A percentile compares a stretch with the other conserved stretches of the same genome.
phyloP scores from a whole-genome alignment of 2,113 vertebrate species.

The Cranoglanis bouderius region DNA sequence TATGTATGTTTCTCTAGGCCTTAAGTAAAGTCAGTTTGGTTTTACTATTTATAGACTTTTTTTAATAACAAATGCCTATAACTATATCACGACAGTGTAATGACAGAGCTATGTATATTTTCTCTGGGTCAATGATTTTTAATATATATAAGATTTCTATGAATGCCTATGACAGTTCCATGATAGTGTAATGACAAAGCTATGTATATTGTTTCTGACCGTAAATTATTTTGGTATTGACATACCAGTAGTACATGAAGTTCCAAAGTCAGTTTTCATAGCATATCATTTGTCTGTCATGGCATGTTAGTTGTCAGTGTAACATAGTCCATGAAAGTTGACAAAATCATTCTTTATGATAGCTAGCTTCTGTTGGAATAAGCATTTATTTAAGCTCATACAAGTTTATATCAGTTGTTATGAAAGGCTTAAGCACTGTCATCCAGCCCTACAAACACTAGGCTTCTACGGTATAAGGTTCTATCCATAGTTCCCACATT shows the following conservation, averaged over 20 bases:
- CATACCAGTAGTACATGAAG: neutral
- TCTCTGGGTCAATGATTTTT: neutral
- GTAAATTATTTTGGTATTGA: neutral
- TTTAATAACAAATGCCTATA: neutral
- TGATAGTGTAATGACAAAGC: neutral
- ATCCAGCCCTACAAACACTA: no score
- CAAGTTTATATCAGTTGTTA: neutral
- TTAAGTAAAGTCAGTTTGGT: neutral
- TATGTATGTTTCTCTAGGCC: neutral
- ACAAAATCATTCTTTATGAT: neutral
- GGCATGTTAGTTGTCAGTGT: neutral
- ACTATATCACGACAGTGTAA: neutral
- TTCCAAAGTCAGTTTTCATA: neutral
- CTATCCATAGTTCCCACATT: no score
- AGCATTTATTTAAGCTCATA: neutral
- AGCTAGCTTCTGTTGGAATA: neutral
- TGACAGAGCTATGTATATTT: neutral
- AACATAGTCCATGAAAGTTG: neutral
- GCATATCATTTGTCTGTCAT: neutral
- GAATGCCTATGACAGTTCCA: neutral
- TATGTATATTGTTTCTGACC: neutral
- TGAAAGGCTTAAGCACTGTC: neutral
- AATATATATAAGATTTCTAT: neutral
- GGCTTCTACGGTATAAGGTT: neutral
- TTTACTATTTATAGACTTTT: neutral